Evolutionary conservation across 1,140 invertebrate genomes (phyloP).

Genomic region (Heterodera carotae): DNA sequence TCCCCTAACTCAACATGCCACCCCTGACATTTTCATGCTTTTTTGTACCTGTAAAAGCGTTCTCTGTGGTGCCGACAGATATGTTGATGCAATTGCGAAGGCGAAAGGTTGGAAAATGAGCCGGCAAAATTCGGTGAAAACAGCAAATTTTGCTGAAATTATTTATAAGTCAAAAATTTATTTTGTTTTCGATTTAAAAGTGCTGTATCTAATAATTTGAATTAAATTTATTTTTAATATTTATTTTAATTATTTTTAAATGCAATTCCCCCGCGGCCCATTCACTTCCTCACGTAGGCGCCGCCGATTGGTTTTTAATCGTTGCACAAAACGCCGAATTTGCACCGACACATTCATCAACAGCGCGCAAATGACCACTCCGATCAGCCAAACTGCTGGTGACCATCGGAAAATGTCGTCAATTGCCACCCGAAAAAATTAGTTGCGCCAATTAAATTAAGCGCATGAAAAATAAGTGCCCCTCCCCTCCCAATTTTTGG

Average conservation of each 20-base stretch:
- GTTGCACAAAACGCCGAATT: constrained; percentile 36
- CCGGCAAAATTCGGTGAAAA: constrained; percentile 42
- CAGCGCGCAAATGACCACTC: constrained; percentile 40
- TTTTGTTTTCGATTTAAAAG: neutral
- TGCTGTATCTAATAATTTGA: constrained; percentile 12
- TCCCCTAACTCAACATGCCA: too few relatives aligned
- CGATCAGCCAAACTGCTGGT: constrained; percentile 44
- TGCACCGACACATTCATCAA: constrained; percentile 43
- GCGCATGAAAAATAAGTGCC: too few relatives aligned
- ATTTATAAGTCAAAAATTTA: constrained; percentile 23
- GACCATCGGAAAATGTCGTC: constrained; percentile 48
- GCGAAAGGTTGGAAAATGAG: constrained; percentile 42
- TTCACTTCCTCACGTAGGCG: too few relatives aligned
- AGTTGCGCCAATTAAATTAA: too few relatives aligned
- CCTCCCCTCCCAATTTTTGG: too few relatives aligned
- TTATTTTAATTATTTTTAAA: neutral
- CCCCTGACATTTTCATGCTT: too few relatives aligned
- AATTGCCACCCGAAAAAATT: constrained; percentile 24
- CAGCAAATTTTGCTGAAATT: constrained; percentile 38
- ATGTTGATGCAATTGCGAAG: constrained; percentile 24
- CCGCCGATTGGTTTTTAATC: constrained; percentile 26
- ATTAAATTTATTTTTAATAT: constrained; percentile 17
- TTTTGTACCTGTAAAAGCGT: too few relatives aligned
- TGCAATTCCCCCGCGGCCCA: constrained; percentile 31
- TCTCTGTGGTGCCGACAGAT: constrained; percentile 1